Conservation (phyloP, 2,797 vertebrate genomes). For the Calcarius lapponicus region DNA sequence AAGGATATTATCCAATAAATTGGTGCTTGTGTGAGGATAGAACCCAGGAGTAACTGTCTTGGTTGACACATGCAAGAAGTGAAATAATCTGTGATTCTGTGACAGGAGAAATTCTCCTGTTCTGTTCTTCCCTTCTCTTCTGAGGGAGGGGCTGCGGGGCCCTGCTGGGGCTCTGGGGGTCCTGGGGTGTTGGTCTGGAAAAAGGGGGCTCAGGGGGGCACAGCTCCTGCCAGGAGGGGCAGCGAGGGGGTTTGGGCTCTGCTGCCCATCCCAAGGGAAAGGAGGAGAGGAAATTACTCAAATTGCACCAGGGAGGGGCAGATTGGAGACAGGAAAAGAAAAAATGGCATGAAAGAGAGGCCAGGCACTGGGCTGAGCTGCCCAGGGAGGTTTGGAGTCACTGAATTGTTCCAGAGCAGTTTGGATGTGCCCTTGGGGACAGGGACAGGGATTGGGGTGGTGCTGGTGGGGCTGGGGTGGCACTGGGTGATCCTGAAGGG, state of each 20-base stretch:
- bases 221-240: not conserved
- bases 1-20: not conserved
- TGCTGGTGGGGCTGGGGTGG: not conserved
- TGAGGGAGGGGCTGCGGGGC: not conserved
- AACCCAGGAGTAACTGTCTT: no score
- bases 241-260: not conserved
- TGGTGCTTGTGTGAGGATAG: no score
- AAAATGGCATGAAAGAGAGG: no score
- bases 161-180: not conserved
- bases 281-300: accelerated
- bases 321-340: accelerated
- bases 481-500: no score
- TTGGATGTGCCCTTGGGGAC: not conserved
- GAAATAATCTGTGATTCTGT: not conserved
- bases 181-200: not conserved
- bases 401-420: not conserved
- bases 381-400: not conserved
- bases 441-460: not conserved
- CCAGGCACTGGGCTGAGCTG: not conserved
- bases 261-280: not conserved
- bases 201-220: not conserved
- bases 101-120: accelerated
- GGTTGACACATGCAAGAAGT: not conserved
- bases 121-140: no score
- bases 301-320: not conserved